Evolutionary conservation across 2,888 invertebrate genomes (phyloP).

Genomic region (Lochmaea capreae): DNA sequence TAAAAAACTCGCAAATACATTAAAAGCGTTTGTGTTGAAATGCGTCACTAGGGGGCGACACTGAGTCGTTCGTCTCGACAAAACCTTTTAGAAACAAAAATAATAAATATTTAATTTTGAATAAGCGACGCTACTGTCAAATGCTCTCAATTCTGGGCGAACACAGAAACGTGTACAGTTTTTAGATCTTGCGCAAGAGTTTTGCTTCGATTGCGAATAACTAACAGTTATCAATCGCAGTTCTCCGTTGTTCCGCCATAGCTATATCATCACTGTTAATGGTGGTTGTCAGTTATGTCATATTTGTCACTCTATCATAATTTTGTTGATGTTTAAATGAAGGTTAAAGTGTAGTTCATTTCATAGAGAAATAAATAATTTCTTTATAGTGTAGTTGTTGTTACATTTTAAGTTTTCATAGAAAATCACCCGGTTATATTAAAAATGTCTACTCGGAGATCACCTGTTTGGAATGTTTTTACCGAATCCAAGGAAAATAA

Average conservation of each 20-base stretch:
- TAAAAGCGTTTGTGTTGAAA: no score
- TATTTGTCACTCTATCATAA: not conserved
- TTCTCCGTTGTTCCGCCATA: not conserved
- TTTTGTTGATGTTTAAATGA: not conserved
- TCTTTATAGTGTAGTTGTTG: not conserved
- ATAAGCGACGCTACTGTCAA: no score
- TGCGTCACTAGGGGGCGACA: no score
- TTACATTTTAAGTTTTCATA: not conserved
- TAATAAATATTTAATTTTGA: no score
- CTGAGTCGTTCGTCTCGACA: no score
- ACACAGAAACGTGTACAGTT: no score
- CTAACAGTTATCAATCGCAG: not conserved
- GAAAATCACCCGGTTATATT: not conserved
- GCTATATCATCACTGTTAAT: not conserved
- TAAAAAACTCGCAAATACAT: no score
- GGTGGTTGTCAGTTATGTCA: not conserved
- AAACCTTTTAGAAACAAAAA: no score
- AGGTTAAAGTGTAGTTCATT: not conserved
- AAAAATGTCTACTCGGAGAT: constrained; percentile 17
- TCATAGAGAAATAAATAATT: not conserved
- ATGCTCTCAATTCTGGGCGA: no score
- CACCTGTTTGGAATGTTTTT: constrained; percentile 30
- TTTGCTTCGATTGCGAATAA: not conserved
- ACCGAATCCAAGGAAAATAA: constrained; percentile 26
- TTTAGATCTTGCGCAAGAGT: no score